phyloP scores from a whole-genome alignment of 37 sponge, comb jelly and placozoan genomes.

The Tethya wilhelma region DNA sequence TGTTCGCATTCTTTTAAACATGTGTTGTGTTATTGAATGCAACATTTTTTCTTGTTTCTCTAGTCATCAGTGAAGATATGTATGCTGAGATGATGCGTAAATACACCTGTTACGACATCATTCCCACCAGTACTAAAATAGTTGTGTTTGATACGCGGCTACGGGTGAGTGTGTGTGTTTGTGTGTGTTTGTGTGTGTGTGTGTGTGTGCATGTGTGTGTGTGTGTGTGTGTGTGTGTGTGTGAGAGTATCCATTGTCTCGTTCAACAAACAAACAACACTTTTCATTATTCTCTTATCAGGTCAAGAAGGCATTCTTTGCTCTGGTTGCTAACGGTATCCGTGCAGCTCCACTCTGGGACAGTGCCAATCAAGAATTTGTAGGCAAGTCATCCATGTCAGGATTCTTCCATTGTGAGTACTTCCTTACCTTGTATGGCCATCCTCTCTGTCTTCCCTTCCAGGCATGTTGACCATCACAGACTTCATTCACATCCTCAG shows the following conservation, averaged over 20 bases:
- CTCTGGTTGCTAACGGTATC: constrained; percentile 83
- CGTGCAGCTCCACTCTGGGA: constrained; percentile 94
- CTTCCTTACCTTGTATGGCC: not conserved
- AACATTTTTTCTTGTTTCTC: no score
- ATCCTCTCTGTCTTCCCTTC: not conserved
- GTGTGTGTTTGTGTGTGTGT: no score
- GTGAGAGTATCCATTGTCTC: no score
- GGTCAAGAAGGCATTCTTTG: constrained; percentile 91
- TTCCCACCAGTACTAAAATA: constrained; percentile 86
- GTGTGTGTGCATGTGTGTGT: no score
- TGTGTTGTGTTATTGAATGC: not conserved
- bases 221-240: not conserved
- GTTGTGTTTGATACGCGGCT: constrained; percentile 89
- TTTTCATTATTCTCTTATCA: no score
- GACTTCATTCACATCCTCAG: constrained; percentile 94
- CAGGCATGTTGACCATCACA: constrained; percentile 95
- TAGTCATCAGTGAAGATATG: constrained; percentile 29
- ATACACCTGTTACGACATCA: constrained; percentile 81
- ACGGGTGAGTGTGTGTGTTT: constrained; percentile 60
- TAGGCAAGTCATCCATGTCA: no score
- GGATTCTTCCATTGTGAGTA: no score
- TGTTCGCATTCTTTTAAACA: not conserved
- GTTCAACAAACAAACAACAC: no score
- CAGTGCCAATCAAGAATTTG: constrained; percentile 65
- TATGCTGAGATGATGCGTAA: constrained; percentile 66